A percentile compares a stretch with the other conserved stretches of the same genome.
Evolutionary conservation across 2,888 invertebrate species (phyloP).

Genomic region (Mythimna ferrago): DNA sequence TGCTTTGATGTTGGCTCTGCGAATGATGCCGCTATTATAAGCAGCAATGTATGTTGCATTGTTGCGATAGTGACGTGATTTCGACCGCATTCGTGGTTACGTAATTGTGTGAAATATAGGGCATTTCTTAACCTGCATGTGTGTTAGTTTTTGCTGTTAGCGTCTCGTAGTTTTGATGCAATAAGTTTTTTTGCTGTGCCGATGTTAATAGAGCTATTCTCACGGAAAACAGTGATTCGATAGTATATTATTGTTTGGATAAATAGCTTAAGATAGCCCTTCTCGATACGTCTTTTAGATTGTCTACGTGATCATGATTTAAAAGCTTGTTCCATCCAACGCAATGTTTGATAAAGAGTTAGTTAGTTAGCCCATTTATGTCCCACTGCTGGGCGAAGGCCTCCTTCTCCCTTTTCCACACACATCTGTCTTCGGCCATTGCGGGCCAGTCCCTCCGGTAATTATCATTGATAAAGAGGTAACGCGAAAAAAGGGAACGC

Average conservation of each 20-base stretch:
- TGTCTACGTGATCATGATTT: too few species aligned
- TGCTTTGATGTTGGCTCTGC: constrained; percentile 26
- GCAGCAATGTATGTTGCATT: constrained; percentile 52
- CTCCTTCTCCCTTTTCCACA: too few species aligned
- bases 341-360: too few species aligned
- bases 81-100: constrained; percentile 35
- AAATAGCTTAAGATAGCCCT: too few species aligned
- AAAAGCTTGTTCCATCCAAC: too few species aligned
- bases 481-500: too few species aligned
- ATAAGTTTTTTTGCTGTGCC: constrained; percentile 45
- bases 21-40: constrained; percentile 28
- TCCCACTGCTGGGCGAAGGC: too few species aligned
- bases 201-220: constrained; percentile 20
- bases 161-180: constrained; percentile 29
- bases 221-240: constrained; percentile 2
- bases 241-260: not conserved
- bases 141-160: constrained; percentile 57
- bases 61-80: constrained; percentile 17
- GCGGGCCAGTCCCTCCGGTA: too few species aligned
- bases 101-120: constrained; percentile 69
- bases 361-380: too few species aligned
- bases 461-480: too few species aligned
- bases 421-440: too few species aligned
- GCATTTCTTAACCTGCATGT: constrained; percentile 66
- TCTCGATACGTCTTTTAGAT: too few species aligned